Base-by-base conservation (phyloP, 2,113 vertebrate genomes). In the Pelodiscus sinensis region DNA sequence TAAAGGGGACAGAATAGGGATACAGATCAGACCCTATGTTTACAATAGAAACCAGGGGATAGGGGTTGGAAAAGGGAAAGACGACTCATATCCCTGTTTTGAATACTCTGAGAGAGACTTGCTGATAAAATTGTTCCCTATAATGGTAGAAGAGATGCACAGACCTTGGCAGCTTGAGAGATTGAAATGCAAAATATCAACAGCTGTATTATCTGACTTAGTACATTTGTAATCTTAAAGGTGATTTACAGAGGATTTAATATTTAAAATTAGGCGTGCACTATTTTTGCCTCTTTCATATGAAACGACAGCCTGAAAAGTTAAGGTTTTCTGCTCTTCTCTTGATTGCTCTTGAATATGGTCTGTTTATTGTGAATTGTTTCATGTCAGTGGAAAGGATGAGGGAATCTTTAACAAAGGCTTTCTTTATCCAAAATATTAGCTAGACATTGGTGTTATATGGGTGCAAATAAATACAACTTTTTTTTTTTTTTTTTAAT, bases 251-350 rank as follows among this genome's bases (percentile, higher is more conserved):
- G 31, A 73, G n/a, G n/a, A 38, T 73, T 7, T 22, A 10, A 13
- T 88, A 29, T 73, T 60, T 58, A 38, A 1, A 8, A 55, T 18
- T 50, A 71, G 57, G 35, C 27, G 22, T 84, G n/a, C 21, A 84
- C 54, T 78, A 58, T 73, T 6, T 56, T 11, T 18, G 2, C 78
- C 87, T 84, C 6, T 88, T 90, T 89, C 62, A 7, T 91, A 27
- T 94, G 29, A 89, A n/a, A 80, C 81, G 82, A 56, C 91, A 80
- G 50, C 89, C 90, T 92, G 83, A 54, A 92, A 89, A 83, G 27
- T 31, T 82, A 35, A 73, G 68, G 5, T 22, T 38, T 35, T 73
- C 83, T 75, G 25, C 83, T 86, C 91, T 60, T 82, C 83, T 91
- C 3, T 73, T 71, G n/a, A 14, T 65, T 65, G 62, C 62, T 65